Conservation (phyloP, 2,113 vertebrate species). For the Stictonetta naevosa region DNA sequence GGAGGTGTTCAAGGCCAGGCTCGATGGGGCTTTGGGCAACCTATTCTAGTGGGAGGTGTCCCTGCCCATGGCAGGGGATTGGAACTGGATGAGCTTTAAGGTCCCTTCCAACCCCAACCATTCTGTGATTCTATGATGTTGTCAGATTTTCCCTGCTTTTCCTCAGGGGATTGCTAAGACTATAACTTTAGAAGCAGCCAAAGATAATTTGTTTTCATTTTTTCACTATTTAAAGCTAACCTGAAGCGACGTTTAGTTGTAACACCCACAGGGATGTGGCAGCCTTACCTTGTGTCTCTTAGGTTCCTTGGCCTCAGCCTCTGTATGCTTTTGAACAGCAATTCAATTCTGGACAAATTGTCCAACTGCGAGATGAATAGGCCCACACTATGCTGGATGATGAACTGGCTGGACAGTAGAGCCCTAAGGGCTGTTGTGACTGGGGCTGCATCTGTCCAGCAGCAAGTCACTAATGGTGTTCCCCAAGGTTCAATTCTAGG, state of each 20-base stretch:
- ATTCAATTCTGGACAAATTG: neutral
- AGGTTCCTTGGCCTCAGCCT: neutral
- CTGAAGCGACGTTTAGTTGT: neutral
- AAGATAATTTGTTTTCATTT: neutral
- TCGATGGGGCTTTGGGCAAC: neutral
- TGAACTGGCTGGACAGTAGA: too few species aligned
- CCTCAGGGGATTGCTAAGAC: neutral
- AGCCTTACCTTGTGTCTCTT: neutral
- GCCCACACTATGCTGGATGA: neutral
- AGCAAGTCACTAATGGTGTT: neutral
- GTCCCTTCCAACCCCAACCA: neutral
- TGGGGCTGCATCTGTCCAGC: neutral
- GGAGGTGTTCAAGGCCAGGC: neutral
- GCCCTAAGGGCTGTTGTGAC: neutral
- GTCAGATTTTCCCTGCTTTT: neutral
- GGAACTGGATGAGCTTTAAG: neutral
- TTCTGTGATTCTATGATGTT: neutral
- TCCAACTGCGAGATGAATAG: neutral
- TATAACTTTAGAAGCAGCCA: neutral
- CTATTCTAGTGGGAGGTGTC: neutral
- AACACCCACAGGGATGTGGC: neutral
- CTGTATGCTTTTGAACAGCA: accelerated
- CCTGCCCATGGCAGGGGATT: neutral
- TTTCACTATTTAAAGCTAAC: neutral
- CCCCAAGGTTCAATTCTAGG: neutral